Percentiles rank a stretch among this genome's conserved stretches.
These are phyloP conservation scores for Caenorhabditis becei DNA, from an alignment of 2,888 invertebrate species.

Conservation along the genomic window DNA sequence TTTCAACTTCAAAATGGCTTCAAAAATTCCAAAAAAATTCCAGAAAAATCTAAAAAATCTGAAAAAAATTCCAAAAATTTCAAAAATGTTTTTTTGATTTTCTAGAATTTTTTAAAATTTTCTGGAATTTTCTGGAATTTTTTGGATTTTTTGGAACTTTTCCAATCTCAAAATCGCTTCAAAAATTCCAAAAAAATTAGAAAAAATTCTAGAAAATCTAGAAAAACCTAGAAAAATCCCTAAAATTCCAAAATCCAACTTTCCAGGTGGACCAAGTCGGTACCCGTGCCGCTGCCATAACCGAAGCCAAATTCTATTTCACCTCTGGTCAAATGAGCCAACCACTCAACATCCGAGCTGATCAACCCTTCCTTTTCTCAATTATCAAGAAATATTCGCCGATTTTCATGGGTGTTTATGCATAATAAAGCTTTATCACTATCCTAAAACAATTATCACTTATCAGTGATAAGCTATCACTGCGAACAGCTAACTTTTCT, in stretches of 20 bases:
- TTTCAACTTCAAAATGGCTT: background rate
- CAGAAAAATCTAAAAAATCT: too few species aligned
- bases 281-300: conserved; percentile 74
- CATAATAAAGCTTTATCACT: conserved; percentile 2
- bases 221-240: background rate
- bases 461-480: background rate
- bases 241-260: background rate
- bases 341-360: conserved; percentile 63
- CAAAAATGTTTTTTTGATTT: too few species aligned
- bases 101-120: too few species aligned
- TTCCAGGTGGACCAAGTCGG: conserved; percentile 73
- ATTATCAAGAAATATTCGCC: conserved; percentile 57
- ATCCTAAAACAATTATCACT: too few species aligned
- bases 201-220: too few species aligned
- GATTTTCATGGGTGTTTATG: conserved; percentile 56
- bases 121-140: too few species aligned
- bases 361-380: conserved; percentile 73
- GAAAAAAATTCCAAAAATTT: too few species aligned
- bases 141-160: too few species aligned
- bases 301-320: conserved; percentile 58
- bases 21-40: background rate
- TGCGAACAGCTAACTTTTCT: conserved; percentile 16
- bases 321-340: background rate
- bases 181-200: too few species aligned
- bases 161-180: too few species aligned